Evolutionary conservation across 2,888 invertebrate genomes (phyloP).

Genomic region (Orthosia cruda): DNA sequence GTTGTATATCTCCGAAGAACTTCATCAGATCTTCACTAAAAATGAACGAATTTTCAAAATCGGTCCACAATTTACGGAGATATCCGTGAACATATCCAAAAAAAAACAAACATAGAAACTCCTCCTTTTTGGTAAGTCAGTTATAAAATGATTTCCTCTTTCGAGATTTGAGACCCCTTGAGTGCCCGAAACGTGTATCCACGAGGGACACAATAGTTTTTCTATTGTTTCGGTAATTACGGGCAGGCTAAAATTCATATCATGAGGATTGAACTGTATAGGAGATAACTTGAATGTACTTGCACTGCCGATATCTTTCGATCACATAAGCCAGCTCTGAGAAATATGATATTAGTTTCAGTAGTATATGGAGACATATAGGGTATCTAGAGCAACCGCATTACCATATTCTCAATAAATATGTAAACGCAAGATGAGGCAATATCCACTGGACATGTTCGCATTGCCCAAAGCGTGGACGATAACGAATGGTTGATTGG

Average conservation of each 20-base stretch:
- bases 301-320: neutral
- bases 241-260: too few relatives aligned
- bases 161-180: neutral
- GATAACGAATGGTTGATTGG: slow-evolving; percentile 55
- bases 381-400: slow-evolving; percentile 14
- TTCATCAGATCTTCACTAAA: too few relatives aligned
- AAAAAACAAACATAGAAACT: too few relatives aligned
- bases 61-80: too few relatives aligned
- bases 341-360: neutral
- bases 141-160: neutral
- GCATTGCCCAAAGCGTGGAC: slow-evolving; percentile 34
- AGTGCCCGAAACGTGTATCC: too few relatives aligned
- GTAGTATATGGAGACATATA: neutral
- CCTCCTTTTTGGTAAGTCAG: too few relatives aligned
- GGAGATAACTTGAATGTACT: neutral
- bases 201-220: too few relatives aligned
- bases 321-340: neutral
- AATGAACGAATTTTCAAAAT: too few relatives aligned
- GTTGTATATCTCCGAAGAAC: too few relatives aligned
- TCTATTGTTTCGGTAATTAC: too few relatives aligned
- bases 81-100: too few relatives aligned
- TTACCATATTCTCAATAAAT: slow-evolving; percentile 62
- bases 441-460: slow-evolving; percentile 50
- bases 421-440: slow-evolving; percentile 57
- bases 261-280: too few relatives aligned